Conservation (phyloP, 2,113 vertebrate species). For the Salvelinus alpinus region DNA sequence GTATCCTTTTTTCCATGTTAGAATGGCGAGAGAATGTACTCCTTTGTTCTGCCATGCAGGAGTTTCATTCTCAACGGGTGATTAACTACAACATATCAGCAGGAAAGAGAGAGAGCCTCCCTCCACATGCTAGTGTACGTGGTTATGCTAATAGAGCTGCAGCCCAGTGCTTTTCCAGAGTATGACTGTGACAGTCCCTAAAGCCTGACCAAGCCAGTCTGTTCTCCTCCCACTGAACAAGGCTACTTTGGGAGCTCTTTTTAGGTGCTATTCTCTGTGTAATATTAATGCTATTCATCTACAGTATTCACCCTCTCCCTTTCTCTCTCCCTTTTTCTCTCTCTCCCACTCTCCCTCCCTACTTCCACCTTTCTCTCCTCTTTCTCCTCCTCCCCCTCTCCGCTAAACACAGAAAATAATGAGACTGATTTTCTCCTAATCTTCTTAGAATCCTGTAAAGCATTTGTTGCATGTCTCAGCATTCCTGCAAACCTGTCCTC, state of each 20-base stretch:
- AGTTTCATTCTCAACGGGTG: constrained; percentile 11
- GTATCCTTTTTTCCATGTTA: constrained; percentile 21
- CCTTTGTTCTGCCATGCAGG: background rate
- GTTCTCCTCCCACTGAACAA: background rate
- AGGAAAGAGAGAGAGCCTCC: background rate
- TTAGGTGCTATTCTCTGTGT: background rate
- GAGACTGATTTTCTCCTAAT: no score
- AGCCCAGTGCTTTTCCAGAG: no score
- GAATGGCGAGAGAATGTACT: constrained; percentile 1
- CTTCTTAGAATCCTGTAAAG: background rate
- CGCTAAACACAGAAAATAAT: constrained; percentile 5
- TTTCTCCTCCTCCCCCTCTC: background rate
- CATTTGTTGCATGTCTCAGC: background rate
- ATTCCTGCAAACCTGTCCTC: background rate
- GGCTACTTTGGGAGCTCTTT: background rate
- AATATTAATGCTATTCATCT: constrained; percentile 8
- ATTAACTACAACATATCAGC: background rate
- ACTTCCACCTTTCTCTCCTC: background rate
- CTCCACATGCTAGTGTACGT: background rate
- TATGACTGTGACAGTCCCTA: constrained; percentile 16
- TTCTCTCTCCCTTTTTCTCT: background rate
- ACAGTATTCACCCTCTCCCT: background rate
- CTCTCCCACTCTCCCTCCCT: background rate
- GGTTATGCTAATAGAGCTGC: constrained; percentile 25
- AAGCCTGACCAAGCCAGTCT: background rate